Percentiles rank a stretch among this genome's conserved stretches.
phyloP scores from a whole-genome alignment of 2,797 vertebrate species.

The Smutsia gigantea region DNA sequence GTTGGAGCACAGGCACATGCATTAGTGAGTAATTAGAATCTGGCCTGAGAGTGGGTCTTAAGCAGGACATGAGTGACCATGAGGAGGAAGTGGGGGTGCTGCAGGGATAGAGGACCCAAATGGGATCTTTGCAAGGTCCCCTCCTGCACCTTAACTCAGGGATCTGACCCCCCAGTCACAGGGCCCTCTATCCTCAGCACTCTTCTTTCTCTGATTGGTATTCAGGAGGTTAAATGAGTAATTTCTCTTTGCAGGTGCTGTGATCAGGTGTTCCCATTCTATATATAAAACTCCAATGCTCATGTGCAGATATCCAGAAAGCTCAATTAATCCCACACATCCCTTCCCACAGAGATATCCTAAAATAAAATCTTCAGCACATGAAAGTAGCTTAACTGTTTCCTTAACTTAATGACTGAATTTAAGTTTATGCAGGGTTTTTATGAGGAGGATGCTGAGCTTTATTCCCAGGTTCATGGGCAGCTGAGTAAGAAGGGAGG shows the following conservation, averaged over 20 bases:
- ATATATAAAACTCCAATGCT: slow-evolving; percentile 75
- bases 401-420: slow-evolving; percentile 70
- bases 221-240: slow-evolving; percentile 69
- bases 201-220: slow-evolving; percentile 56
- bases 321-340: slow-evolving; percentile 80
- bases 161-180: too few species aligned
- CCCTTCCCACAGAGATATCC: slow-evolving; percentile 77
- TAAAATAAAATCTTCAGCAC: slow-evolving; percentile 77
- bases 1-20: accelerated
- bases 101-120: not conserved
- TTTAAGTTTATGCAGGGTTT: slow-evolving; percentile 65
- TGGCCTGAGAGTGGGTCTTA: not conserved
- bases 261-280: slow-evolving; percentile 78
- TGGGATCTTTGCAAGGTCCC: not conserved
- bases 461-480: slow-evolving; percentile 31
- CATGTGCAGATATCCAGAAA: slow-evolving; percentile 79
- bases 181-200: not conserved
- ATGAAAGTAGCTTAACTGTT: slow-evolving; percentile 74
- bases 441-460: slow-evolving; percentile 24
- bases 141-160: not conserved
- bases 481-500: slow-evolving; percentile 35
- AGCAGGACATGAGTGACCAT: not conserved
- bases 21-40: not conserved
- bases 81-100: not conserved
- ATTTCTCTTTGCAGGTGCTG: slow-evolving; percentile 79